These are phyloP conservation scores for Lasaia peninsularis DNA, from an alignment of 1,140 invertebrate genomes.

Conservation along the genomic window DNA sequence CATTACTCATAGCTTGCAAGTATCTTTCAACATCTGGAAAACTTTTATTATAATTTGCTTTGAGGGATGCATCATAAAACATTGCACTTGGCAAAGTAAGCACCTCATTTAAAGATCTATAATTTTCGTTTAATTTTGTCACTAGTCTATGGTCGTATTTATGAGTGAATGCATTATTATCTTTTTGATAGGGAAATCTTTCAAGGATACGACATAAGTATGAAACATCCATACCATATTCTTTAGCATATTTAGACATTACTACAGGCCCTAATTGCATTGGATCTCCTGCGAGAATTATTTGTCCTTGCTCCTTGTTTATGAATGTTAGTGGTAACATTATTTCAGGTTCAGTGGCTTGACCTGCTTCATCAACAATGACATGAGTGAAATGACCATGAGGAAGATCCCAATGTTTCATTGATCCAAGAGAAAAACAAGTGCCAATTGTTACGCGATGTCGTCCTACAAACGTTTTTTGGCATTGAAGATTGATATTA, in stretches of 20 bases:
- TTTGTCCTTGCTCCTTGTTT: conserved; percentile 78
- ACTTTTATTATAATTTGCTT: conserved; percentile 73
- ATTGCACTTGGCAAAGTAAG: conserved; percentile 85
- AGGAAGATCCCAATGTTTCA: conserved; percentile 83
- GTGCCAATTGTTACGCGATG: conserved; percentile 91
- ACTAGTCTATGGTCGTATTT: conserved; percentile 84
- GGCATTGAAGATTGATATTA: conserved; percentile 74
- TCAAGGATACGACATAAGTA: conserved; percentile 84
- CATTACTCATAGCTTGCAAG: conserved; percentile 54
- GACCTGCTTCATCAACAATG: conserved; percentile 94
- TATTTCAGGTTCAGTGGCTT: conserved; percentile 92
- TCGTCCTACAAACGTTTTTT: conserved; percentile 79
- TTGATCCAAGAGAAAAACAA: conserved; percentile 83
- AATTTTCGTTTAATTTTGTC: conserved; percentile 86
- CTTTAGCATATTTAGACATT: conserved; percentile 79
- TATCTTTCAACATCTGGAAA: conserved; percentile 49
- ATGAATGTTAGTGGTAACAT: conserved; percentile 83
- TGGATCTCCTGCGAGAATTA: conserved; percentile 94
- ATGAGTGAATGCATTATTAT: conserved; percentile 67
- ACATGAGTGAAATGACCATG: conserved; percentile 91
- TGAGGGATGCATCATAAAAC: conserved; percentile 89
- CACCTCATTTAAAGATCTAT: conserved; percentile 88
- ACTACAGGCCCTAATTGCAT: conserved; percentile 93
- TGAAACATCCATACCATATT: conserved; percentile 84
- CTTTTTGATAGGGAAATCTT: conserved; percentile 81